phyloP scores from a whole-genome alignment of 2,797 vertebrate genomes.

The Clarias platycephalus region DNA sequence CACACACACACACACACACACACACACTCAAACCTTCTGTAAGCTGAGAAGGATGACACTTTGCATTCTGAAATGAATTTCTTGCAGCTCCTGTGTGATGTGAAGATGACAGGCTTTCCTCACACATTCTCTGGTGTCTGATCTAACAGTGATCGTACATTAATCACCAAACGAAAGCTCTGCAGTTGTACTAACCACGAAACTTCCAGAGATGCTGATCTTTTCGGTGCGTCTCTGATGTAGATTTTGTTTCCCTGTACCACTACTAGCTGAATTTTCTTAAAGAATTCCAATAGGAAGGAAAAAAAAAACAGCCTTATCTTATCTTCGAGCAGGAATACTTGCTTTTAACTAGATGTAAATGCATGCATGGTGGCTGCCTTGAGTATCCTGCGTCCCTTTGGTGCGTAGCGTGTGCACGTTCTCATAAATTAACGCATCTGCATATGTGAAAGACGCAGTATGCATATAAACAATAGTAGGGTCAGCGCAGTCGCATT shows the following conservation, averaged over 20 bases:
- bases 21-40: neutral
- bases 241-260: neutral
- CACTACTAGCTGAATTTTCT: neutral
- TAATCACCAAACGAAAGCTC: constrained; percentile 21
- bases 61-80: neutral
- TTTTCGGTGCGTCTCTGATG: neutral
- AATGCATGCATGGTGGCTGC: too few relatives aligned
- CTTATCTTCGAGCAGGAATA: too few relatives aligned
- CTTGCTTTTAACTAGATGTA: too few relatives aligned
- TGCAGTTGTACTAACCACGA: constrained; percentile 14
- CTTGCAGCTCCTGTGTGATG: neutral
- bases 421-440: too few relatives aligned
- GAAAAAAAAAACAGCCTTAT: neutral
- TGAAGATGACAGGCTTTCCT: neutral
- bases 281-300: neutral
- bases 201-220: constrained; percentile 27
- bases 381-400: too few relatives aligned
- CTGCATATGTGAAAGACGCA: too few relatives aligned
- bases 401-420: too few relatives aligned
- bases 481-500: too few relatives aligned
- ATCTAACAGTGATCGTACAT: constrained; percentile 15
- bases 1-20: too few relatives aligned
- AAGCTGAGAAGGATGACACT: neutral
- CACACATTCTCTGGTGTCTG: neutral
- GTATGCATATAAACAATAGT: too few relatives aligned